Conservation (phyloP, 1,140 invertebrate genomes). For the Helicoverpa armigera region DNA sequence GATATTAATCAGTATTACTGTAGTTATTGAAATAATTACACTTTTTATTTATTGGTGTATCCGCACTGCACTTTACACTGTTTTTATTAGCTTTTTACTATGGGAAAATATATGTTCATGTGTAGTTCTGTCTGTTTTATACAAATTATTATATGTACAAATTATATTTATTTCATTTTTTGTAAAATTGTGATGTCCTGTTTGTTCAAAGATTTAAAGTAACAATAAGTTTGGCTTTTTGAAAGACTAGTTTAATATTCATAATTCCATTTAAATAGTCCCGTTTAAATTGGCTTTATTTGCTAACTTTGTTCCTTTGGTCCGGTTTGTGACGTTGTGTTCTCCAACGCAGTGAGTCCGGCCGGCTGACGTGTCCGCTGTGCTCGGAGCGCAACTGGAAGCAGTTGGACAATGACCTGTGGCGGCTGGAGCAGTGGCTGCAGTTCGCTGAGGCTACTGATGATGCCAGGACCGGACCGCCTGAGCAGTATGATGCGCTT, state of each 20-base stretch:
- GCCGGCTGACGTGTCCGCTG: constrained; percentile 92
- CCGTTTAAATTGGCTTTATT: not conserved
- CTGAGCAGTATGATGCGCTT: constrained; percentile 92
- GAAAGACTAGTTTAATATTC: not conserved
- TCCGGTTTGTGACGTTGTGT: not conserved
- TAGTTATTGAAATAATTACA: constrained; percentile 29
- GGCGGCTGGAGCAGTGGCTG: constrained; percentile 96
- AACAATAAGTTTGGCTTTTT: not conserved
- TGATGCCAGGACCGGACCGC: constrained; percentile 89
- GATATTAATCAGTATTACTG: constrained; percentile 43
- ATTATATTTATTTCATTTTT: not conserved
- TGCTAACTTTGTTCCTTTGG: not conserved
- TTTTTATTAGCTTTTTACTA: constrained; percentile 40
- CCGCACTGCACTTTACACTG: constrained; percentile 38
- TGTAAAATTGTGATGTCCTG: constrained; percentile 5
- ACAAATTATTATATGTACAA: not conserved
- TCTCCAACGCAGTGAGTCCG: constrained; percentile 89
- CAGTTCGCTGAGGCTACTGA: constrained; percentile 95
- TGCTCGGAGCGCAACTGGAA: constrained; percentile 95
- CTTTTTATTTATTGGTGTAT: constrained; percentile 26
- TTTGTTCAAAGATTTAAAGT: not conserved
- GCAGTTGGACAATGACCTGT: constrained; percentile 95
- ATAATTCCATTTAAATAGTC: not conserved
- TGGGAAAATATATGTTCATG: constrained; percentile 6
- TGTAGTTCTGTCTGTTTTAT: constrained; percentile 1